A percentile compares a stretch with the other conserved stretches of the same genome.
phyloP scores from a whole-genome alignment of 2,797 vertebrate genomes.

The Argya squamiceps region DNA sequence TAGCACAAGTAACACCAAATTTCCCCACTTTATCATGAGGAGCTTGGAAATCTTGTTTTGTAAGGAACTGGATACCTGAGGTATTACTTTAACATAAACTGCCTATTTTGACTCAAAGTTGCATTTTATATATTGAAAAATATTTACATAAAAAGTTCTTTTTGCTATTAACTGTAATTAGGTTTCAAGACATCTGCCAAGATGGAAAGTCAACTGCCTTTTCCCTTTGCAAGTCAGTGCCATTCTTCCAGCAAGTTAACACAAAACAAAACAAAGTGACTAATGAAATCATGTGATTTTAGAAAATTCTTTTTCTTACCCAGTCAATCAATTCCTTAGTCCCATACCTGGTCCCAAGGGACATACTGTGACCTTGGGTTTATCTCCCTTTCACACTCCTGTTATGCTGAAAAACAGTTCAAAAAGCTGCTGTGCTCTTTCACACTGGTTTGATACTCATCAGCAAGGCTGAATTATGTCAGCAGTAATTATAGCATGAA shows the following conservation, averaged over 20 bases:
- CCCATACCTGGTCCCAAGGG: neutral
- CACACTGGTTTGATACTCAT: neutral
- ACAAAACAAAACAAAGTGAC: neutral
- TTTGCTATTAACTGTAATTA: neutral
- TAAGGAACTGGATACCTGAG: neutral
- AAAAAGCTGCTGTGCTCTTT: neutral
- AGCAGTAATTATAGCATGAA: neutral
- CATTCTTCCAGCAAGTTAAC: neutral
- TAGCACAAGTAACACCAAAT: neutral
- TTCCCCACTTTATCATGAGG: neutral
- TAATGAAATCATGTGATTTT: neutral
- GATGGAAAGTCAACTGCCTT: neutral
- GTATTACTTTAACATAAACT: neutral
- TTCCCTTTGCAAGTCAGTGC: neutral
- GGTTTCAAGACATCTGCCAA: neutral
- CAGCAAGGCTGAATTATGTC: neutral
- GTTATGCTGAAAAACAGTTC: neutral
- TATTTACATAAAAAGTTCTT: neutral
- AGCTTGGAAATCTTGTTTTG: neutral
- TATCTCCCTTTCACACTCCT: neutral
- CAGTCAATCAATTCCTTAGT: neutral
- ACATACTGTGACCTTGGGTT: neutral
- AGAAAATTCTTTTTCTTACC: neutral
- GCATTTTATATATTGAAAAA: neutral
- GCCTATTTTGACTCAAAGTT: neutral